Conservation (phyloP, 2,888 invertebrate genomes). For the Cephus spinipes region DNA sequence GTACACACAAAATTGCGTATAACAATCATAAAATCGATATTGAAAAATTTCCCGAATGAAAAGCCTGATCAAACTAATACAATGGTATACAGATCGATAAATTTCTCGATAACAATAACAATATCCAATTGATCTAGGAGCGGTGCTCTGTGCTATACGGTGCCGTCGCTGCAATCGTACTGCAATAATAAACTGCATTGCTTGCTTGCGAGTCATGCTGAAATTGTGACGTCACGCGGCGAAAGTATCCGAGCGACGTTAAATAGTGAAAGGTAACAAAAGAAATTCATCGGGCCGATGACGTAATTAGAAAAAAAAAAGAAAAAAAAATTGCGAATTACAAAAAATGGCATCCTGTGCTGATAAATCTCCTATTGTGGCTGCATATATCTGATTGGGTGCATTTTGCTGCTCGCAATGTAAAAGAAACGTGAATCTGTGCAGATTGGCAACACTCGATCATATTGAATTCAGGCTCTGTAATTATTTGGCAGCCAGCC, state of each 20-base stretch:
- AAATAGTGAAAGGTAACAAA: neutral
- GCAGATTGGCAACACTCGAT: neutral
- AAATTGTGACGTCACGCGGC: neutral
- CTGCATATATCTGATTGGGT: neutral
- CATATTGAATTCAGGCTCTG: neutral
- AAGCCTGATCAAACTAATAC: neutral
- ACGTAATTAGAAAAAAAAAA: neutral
- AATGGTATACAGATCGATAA: neutral
- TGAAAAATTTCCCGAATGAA: neutral
- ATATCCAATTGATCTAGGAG: neutral
- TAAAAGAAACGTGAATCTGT: neutral
- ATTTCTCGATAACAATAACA: neutral
- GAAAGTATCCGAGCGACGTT: neutral
- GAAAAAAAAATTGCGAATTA: neutral
- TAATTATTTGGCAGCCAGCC: neutral
- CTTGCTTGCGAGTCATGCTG: neutral
- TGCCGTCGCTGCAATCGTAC: neutral
- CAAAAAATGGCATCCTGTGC: neutral
- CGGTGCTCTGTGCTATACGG: neutral
- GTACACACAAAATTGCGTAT: no score
- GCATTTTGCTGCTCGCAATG: neutral
- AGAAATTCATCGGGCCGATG: no score
- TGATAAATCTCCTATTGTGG: neutral
- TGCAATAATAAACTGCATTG: neutral
- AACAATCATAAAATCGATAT: fast-evolving